Percentiles rank a stretch among this genome's conserved stretches.
These are phyloP conservation scores for Drosophila murphyi DNA, from an alignment of 1,140 invertebrate species.

Conservation along the genomic window DNA sequence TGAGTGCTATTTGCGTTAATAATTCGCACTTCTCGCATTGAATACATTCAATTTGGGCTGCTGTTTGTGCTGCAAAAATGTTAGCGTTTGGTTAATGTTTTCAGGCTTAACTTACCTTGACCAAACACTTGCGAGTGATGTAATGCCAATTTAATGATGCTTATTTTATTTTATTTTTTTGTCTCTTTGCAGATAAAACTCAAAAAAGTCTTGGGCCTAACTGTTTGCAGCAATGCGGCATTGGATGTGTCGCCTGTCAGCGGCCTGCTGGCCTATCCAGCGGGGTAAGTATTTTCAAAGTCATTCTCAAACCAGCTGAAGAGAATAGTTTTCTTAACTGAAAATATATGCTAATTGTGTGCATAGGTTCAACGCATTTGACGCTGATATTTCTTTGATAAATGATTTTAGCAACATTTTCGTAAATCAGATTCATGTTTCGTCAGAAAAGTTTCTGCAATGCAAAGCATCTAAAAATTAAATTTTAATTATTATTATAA, in stretches of 20 bases:
- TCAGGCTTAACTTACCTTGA: constrained; percentile 42
- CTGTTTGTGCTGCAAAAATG: constrained; percentile 29
- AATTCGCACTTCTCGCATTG: constrained; percentile 58
- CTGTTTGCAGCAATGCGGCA: constrained; percentile 95
- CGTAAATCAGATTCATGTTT: too few relatives aligned
- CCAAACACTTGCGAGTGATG: constrained; percentile 46
- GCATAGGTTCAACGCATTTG: too few relatives aligned
- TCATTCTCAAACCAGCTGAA: background rate
- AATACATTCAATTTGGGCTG: constrained; percentile 6
- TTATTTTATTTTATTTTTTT: constrained; percentile 19
- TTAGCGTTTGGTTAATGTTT: constrained; percentile 24
- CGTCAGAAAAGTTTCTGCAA: too few relatives aligned
- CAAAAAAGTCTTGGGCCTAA: constrained; percentile 96
- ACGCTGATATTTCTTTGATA: too few relatives aligned
- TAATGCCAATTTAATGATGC: constrained; percentile 55
- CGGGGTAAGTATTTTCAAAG: constrained; percentile 90
- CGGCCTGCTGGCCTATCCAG: constrained; percentile 96
- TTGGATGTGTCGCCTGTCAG: constrained; percentile 94
- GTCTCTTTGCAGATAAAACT: constrained; percentile 92
- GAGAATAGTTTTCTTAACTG: too few relatives aligned
- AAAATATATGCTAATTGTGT: too few relatives aligned
- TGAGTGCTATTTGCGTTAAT: constrained; percentile 69
- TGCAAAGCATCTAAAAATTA: too few relatives aligned
- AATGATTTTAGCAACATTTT: too few relatives aligned
- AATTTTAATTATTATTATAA: too few relatives aligned